phyloP scores from a whole-genome alignment of 1,140 invertebrate species.

The Trichonephila clavipes region DNA sequence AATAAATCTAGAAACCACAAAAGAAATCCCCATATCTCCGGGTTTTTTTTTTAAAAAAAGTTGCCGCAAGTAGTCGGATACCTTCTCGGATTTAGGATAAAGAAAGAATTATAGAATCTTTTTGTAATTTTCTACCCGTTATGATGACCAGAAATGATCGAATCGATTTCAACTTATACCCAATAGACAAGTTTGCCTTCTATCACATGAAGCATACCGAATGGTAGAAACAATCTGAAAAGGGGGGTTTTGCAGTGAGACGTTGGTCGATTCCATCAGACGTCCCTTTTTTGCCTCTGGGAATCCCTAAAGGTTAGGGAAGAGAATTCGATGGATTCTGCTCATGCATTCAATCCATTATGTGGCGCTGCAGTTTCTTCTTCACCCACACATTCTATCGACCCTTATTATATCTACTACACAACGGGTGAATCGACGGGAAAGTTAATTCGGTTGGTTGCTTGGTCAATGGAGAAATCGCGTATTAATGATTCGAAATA shows the following conservation, averaged over 20 bases:
- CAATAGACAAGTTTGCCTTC: conserved; percentile 22
- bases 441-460: neutral
- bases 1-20: too few relatives aligned
- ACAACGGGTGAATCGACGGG: neutral
- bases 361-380: conserved; percentile 17
- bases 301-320: conserved; percentile 20
- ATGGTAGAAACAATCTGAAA: neutral
- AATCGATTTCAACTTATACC: conserved; percentile 15
- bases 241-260: neutral
- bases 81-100: too few relatives aligned
- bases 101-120: too few relatives aligned
- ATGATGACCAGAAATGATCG: conserved; percentile 10
- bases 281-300: conserved; percentile 37
- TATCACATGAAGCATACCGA: neutral
- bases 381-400: neutral
- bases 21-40: too few relatives aligned
- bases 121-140: neutral
- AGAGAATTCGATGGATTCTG: conserved; percentile 16
- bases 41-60: too few relatives aligned
- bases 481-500: neutral
- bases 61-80: too few relatives aligned
- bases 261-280: conserved; percentile 8
- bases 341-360: conserved; percentile 31
- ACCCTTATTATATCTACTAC: neutral
- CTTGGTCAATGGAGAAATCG: neutral